phyloP scores from a whole-genome alignment of 2,113 vertebrate genomes.

The Mustela lutreola region DNA sequence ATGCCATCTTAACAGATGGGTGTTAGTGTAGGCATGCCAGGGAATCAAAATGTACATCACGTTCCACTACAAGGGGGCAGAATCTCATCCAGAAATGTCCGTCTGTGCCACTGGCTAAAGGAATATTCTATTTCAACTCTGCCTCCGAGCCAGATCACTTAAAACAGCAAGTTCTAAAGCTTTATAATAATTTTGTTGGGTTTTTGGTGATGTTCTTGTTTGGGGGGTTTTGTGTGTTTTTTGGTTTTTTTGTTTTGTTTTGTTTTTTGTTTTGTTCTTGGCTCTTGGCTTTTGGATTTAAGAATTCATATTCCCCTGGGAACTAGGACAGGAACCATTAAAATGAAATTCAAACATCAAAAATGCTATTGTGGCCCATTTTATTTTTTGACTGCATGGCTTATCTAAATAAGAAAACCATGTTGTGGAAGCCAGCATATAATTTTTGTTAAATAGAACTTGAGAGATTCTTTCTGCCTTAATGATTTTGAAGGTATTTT shows the following conservation, averaged over 20 bases:
- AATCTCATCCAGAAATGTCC: conserved; percentile 82
- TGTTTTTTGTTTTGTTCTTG: neutral
- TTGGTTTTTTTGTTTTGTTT: neutral
- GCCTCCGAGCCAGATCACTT: conserved; percentile 40
- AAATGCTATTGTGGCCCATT: conserved; percentile 60
- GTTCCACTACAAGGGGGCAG: conserved; percentile 87
- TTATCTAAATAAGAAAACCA: conserved; percentile 76
- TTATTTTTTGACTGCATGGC: conserved; percentile 67
- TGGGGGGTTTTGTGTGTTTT: neutral
- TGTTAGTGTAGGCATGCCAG: conserved; percentile 85
- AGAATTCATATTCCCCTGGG: neutral
- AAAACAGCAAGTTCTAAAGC: conserved; percentile 1
- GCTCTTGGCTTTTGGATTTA: neutral
- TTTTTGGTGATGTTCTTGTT: neutral
- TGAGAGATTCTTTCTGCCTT: conserved; percentile 69
- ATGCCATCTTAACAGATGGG: conserved; percentile 88
- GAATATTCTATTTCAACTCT: conserved; percentile 78
- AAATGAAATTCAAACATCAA: conserved; percentile 61
- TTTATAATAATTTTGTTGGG: neutral
- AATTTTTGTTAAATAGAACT: conserved; percentile 80
- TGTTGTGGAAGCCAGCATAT: conserved; percentile 54
- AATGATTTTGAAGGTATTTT: conserved; percentile 59
- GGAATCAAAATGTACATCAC: conserved; percentile 88
- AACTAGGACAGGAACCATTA: neutral
- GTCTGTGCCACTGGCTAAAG: conserved; percentile 85